Evolutionary conservation across 1,140 invertebrate species (phyloP).

Genomic region (Zaprionus gabonicus): DNA sequence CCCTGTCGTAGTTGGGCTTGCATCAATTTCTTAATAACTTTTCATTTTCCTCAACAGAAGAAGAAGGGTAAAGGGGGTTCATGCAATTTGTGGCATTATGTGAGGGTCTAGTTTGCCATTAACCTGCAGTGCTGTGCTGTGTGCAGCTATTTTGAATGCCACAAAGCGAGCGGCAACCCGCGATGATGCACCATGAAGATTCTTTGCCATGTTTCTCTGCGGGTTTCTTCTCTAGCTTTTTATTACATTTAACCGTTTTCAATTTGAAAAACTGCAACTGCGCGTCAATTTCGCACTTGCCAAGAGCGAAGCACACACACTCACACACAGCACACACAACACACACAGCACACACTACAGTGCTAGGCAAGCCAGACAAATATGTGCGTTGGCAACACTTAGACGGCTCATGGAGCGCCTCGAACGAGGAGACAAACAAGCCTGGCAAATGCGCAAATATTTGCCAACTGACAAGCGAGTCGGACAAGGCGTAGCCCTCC

Average conservation of each 20-base stretch:
- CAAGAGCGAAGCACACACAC: constrained; percentile 49
- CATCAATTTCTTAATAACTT: constrained; percentile 82
- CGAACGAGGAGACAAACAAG: constrained; percentile 58
- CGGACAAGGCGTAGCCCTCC: background rate
- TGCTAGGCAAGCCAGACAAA: constrained; percentile 3
- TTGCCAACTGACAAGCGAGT: constrained; percentile 53
- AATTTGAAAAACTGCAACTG: constrained; percentile 38
- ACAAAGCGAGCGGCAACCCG: background rate
- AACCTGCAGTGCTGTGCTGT: constrained; percentile 55
- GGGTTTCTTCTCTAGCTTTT: constrained; percentile 12
- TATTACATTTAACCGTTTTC: constrained; percentile 64
- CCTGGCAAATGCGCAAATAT: constrained; percentile 59
- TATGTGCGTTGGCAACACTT: constrained; percentile 43
- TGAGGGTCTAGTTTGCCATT: constrained; percentile 78
- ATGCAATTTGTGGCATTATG: constrained; percentile 80
- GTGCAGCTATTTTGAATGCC: constrained; percentile 55
- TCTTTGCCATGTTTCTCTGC: background rate
- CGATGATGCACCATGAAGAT: background rate
- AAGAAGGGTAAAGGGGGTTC: constrained; percentile 1
- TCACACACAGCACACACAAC: constrained; percentile 23
- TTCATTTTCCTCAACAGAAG: constrained; percentile 40
- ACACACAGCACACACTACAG: constrained; percentile 2
- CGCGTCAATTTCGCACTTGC: constrained; percentile 70
- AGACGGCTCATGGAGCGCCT: constrained; percentile 37
- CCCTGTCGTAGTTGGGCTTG: constrained; percentile 22